Base-by-base conservation (phyloP, 2,888 invertebrate species). In the Adelphocoris suturalis region DNA sequence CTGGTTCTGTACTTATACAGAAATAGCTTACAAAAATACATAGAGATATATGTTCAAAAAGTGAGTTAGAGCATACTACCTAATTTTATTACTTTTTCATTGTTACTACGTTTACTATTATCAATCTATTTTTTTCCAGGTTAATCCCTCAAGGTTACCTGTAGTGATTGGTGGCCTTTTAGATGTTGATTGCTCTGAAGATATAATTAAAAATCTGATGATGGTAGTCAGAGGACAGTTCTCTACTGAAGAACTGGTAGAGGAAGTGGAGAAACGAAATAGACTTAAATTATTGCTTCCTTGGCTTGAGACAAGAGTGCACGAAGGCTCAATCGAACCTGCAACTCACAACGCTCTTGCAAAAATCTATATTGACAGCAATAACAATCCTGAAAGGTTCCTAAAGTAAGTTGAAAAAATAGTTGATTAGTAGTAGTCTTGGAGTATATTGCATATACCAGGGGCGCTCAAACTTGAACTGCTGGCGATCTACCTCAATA, bases 31-130 rank as follows among this genome's bases (percentile, higher is more conserved):
- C 99, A 99, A 94, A 99, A 99, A 93, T 99, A 99, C 94, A 99
- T 99, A 93, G 99, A 99, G 94, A 99, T 99, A 92, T 99, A 99
- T 93, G 99, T 99, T 87, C 99, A 99, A 94, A 99, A 99, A 95
- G 97, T 97, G 92, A 92, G 92, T 91, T 52, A 78, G 19, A 16
- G 0, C 0, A 78, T 37, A 46, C 37, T 47, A 46, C n/a, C 46
- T 47, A 19, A 3, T 52, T 68, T 5, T 28, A 57, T 86, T 86
- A 68, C 19, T 3, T 4, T 46, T 46, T 19, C 46, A n/a, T 78
- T 78, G 14, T 37, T 19, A 27, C n/a, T 47, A 0, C 0, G 19
- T 0, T 19, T 46, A 37, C 76, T 16, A 13, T 75, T 81, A 12
- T 37, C 12, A 9, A 52, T 61, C 13, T 4, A 28, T 14, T 16